Base-by-base conservation (phyloP, 2,888 invertebrate species). In the Siphonodentalium dalli region DNA sequence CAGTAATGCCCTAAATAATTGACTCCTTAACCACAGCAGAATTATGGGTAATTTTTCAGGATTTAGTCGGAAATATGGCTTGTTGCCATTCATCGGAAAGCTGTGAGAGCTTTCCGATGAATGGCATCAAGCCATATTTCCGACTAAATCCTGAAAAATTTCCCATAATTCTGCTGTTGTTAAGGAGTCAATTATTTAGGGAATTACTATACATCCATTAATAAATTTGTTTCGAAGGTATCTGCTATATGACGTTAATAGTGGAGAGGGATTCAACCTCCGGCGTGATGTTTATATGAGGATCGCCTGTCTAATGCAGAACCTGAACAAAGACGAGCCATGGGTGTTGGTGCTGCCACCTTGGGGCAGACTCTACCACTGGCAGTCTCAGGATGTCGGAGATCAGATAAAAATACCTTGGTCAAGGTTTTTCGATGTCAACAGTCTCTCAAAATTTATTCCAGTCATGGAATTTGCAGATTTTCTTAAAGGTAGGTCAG, bases 191-290 rank as follows among this genome's bases (percentile, higher is more conserved):
- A n/a, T n/a, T n/a, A n/a, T n/a, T n/a, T n/a, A n/a, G n/a, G n/a
- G n/a, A n/a, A n/a, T n/a, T n/a, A n/a, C n/a, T n/a, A n/a, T n/a
- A n/a, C n/a, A n/a, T n/a, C n/a, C n/a, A n/a, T n/a, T n/a, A n/a
- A n/a, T n/a, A n/a, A n/a, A n/a, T n/a, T n/a, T n/a, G n/a, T 18
- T 33, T 58, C 59, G 43, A 68, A 94, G 90, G 71, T 93, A 89
- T 73, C 82, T 98, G 48, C 85, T 98, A 42, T 99, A 96, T 82
- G 94, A 96, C 78, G 90, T 98, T 0, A 98, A 98, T 84, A 89
- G 89, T 2, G 89, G 91, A 0, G 98, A 99, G 85, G 99, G 99
- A 0, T 99, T 99, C 77, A 99, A 99, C 84, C 85, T 99, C 58
- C 86, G 96, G 15, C 86, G 98, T 29, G 98, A 99, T 84, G 97